phyloP scores from a whole-genome alignment of 1,140 invertebrate genomes.

The Eupeodes corollae region DNA sequence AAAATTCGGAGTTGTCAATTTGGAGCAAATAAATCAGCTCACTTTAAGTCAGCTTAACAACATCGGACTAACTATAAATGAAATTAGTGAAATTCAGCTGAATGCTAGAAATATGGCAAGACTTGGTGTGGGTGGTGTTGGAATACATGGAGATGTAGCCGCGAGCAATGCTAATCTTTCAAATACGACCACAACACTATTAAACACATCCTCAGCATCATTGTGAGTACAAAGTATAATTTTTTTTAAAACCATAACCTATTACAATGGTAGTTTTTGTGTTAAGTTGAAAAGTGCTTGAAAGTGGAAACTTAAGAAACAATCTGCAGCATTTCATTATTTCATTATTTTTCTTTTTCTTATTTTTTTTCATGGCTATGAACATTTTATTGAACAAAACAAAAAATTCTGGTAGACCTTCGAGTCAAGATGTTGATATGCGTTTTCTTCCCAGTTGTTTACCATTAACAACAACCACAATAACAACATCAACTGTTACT shows the following conservation, averaged over 20 bases:
- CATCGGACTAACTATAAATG: constrained; percentile 44
- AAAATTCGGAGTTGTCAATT: constrained; percentile 45
- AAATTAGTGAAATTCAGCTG: constrained; percentile 48
- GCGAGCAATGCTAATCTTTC: constrained; percentile 13
- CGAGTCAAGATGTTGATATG: constrained; percentile 44
- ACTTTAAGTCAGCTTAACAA: constrained; percentile 46
- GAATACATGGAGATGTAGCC: constrained; percentile 2
- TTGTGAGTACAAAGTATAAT: background rate
- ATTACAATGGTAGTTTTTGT: too few relatives aligned
- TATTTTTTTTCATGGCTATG: background rate
- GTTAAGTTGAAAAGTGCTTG: too few relatives aligned
- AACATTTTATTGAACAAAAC: background rate
- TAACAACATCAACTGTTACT: background rate
- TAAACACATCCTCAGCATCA: background rate
- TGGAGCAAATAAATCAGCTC: constrained; percentile 45
- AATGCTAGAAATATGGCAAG: constrained; percentile 45
- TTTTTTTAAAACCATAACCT: too few relatives aligned
- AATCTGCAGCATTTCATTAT: too few relatives aligned
- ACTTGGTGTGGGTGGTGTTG: constrained; percentile 30
- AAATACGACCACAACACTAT: too few relatives aligned
- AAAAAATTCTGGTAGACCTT: background rate
- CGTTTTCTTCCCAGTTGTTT: constrained; percentile 34
- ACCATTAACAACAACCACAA: background rate
- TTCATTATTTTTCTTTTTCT: background rate
- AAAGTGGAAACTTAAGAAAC: too few relatives aligned